Base-by-base conservation (phyloP, 2,113 vertebrate genomes). In the Entelurus aequoreus region DNA sequence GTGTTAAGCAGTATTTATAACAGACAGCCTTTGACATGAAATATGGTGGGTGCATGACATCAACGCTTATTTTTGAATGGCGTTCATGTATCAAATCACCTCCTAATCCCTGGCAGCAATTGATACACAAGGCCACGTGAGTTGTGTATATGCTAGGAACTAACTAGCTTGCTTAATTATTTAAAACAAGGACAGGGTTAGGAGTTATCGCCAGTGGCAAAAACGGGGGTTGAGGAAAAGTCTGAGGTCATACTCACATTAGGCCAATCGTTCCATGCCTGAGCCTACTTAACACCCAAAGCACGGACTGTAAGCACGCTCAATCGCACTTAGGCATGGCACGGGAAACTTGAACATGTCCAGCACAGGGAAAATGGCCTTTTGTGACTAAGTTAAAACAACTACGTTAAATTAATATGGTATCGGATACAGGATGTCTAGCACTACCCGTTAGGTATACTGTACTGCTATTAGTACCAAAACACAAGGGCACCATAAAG, bases 21-120 rank as follows among this genome's bases (percentile, higher is more conserved):
- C 21, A 15, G 19, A 42, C 5, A 2, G 28, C 4, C 35, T 8
- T 46, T 57, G 12, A 54, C 42, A 67, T 21, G 5, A 16, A 49
- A 55, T 51, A 6, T 12, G n/a, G 7, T 13, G 13, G 28, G 42
- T 14, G 50, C 6, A 40, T 64, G 28, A 74, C 6, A 19, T 12
- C 48, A 62, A 47, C 12, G 37, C 12, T 5, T 65, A 48, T 58
- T 59, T 58, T 54, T 36, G 47, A 51, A 37, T 5, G 6, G 4
- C 13, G 40, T 37, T 49, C 13, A 21, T 19, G 21, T 5, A n/a
- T 19, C 42, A 49, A 13, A 54, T 59, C 49, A 37, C 21, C 16
- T n/a, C 15, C n/a, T 14, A 54, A 54, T 46, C 16, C 56, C 16
- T 10, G 50, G 36, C 55, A 66, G 59, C 42, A 54, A 36, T 6